Evolutionary conservation across 2,797 vertebrate genomes (phyloP).

Genomic region (Pteronotus mesoamericanus): DNA sequence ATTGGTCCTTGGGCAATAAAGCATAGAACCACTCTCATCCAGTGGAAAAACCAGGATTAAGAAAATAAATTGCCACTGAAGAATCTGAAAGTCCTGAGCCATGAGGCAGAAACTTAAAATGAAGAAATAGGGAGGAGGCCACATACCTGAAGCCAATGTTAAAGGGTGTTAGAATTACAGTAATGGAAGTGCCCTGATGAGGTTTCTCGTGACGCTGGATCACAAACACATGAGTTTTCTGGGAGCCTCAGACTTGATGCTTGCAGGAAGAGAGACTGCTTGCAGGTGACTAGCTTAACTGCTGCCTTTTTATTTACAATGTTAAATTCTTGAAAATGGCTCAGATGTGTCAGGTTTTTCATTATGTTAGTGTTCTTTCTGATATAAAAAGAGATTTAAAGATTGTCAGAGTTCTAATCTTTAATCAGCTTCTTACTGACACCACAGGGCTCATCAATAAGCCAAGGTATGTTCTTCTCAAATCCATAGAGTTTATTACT

Average conservation of each 20-base stretch:
- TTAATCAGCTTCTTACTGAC: neutral
- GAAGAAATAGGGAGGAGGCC: neutral
- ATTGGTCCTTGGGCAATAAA: constrained; percentile 44
- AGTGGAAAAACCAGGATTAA: constrained; percentile 43
- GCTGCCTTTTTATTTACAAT: neutral
- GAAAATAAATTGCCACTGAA: constrained; percentile 49
- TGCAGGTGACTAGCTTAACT: neutral
- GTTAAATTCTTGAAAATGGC: neutral
- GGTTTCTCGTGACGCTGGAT: neutral
- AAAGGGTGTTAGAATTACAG: neutral
- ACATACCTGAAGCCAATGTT: neutral
- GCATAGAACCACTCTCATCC: constrained; percentile 33
- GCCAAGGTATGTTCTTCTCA: neutral
- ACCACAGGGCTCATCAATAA: neutral
- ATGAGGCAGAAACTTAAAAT: constrained; percentile 62
- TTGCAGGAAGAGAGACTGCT: neutral
- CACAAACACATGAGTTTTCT: neutral
- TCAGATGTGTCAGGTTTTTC: neutral
- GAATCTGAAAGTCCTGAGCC: constrained; percentile 34
- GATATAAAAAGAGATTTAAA: neutral
- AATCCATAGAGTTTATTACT: neutral
- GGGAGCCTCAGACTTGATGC: neutral
- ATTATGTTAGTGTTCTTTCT: neutral
- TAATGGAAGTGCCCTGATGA: neutral
- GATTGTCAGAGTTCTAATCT: neutral